A percentile compares a stretch with the other conserved stretches of the same genome.
phyloP scores from a whole-genome alignment of 2,888 invertebrate species.

The Oscheius onirici region DNA sequence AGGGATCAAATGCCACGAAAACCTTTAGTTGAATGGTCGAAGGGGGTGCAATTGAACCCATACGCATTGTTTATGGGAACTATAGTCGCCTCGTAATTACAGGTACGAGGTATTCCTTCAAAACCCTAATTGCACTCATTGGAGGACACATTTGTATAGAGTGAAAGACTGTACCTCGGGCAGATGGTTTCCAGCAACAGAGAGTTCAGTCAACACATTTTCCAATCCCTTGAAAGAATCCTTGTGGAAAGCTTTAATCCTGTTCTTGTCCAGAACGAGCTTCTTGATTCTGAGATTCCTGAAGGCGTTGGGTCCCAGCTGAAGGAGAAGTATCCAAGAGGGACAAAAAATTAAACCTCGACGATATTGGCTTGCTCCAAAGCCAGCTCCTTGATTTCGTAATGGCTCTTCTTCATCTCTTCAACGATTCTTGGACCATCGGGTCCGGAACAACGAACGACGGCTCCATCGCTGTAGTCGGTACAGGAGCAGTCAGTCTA shows the following conservation, averaged over 20 bases:
- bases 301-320: constrained; percentile 78
- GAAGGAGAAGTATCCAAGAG: constrained; percentile 10
- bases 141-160: neutral
- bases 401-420: constrained; percentile 63
- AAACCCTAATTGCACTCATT: neutral
- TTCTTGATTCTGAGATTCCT: constrained; percentile 73
- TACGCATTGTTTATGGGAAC: neutral
- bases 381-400: constrained; percentile 67
- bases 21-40: neutral
- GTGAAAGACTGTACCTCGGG: constrained; percentile 76
- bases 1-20: constrained; percentile 16
- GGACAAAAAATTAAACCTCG: constrained; percentile 54
- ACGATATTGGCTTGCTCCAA: constrained; percentile 71
- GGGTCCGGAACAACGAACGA: constrained; percentile 68
- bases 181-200: constrained; percentile 79
- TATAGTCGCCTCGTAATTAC: constrained; percentile 7
- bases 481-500: constrained; percentile 67
- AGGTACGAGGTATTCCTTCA: neutral
- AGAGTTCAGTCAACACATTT: constrained; percentile 82
- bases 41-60: neutral
- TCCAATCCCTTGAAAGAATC: constrained; percentile 80
- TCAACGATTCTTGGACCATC: constrained; percentile 68
- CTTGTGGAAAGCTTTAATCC: constrained; percentile 66
- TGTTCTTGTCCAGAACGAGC: constrained; percentile 71
- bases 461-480: constrained; percentile 70